phyloP scores from a whole-genome alignment of 2,797 vertebrate species.

The Cossypha polioptera region DNA sequence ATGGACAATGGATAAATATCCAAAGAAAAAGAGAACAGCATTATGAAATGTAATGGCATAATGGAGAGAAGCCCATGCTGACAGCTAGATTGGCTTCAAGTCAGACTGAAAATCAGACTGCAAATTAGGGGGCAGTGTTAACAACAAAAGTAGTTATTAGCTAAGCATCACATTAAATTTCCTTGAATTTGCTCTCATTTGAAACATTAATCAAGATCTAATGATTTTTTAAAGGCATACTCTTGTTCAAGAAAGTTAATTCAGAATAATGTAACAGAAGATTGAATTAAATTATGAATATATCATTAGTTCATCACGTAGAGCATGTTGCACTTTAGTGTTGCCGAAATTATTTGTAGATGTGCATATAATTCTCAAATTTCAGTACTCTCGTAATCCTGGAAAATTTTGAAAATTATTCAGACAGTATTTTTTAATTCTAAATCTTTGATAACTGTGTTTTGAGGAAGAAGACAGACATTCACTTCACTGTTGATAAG shows the following conservation, averaged over 20 bases:
- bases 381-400: background rate
- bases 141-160: background rate
- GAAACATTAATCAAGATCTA: background rate
- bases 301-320: background rate
- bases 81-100: background rate
- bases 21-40: background rate
- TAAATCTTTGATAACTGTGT: background rate
- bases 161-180: background rate
- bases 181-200: background rate
- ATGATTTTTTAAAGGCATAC: background rate
- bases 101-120: background rate
- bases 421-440: background rate
- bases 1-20: background rate
- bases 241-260: background rate
- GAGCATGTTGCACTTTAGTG: background rate
- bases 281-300: constrained; percentile 10
- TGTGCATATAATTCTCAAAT: background rate
- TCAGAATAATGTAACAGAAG: background rate
- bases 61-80: background rate
- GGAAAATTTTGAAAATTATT: background rate
- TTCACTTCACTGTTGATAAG: background rate
- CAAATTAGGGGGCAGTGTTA: background rate
- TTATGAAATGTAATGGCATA: background rate
- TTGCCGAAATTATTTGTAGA: background rate
- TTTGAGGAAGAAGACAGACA: background rate